Percentiles rank a stretch among this genome's conserved stretches.
These are phyloP conservation scores for Ailurus styani DNA, from an alignment of 2,113 vertebrate genomes.

Conservation along the genomic window DNA sequence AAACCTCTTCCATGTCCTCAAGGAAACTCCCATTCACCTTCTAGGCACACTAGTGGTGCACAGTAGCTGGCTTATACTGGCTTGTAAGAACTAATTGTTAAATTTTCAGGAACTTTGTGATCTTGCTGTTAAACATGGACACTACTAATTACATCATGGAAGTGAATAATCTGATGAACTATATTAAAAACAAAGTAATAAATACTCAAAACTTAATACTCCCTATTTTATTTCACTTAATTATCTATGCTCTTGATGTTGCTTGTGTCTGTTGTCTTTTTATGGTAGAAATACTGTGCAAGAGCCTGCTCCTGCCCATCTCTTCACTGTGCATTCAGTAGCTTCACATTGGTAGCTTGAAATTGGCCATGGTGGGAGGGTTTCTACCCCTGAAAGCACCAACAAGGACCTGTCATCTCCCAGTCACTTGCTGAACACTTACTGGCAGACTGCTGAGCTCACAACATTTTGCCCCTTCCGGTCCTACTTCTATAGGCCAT, in stretches of 20 bases:
- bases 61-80: not conserved
- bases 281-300: not conserved
- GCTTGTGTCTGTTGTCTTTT: not conserved
- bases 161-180: not conserved
- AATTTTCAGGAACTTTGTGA: not conserved
- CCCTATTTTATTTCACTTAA: not conserved
- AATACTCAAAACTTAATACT: not conserved
- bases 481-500: not conserved
- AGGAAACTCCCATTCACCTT: too few species aligned
- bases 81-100: not conserved
- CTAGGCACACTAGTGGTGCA: not conserved
- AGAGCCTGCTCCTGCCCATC: fast-evolving
- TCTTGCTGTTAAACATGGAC: not conserved
- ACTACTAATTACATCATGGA: not conserved
- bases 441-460: not conserved
- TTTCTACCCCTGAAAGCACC: not conserved
- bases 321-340: not conserved
- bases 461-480: not conserved
- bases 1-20: not conserved
- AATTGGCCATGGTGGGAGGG: not conserved
- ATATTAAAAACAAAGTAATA: not conserved
- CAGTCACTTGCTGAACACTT: not conserved
- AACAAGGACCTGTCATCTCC: not conserved
- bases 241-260: not conserved
- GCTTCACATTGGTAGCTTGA: not conserved